Conservation (phyloP, 2,888 invertebrate genomes). For the Scaptomyza reducta region DNA sequence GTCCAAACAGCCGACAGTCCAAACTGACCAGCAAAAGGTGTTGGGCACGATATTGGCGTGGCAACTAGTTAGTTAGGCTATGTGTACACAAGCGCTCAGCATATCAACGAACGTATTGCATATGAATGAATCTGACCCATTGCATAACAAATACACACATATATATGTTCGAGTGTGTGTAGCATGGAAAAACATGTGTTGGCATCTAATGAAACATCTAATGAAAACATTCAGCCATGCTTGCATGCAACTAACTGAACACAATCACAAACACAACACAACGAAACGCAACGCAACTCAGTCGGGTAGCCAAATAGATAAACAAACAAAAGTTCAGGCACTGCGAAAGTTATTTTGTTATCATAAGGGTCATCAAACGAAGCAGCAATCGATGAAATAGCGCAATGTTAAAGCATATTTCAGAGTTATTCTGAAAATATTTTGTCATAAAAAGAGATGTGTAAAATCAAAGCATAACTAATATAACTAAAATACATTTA, state of each 20-base stretch:
- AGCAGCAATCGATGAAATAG: not conserved
- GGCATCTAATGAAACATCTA: slow-evolving; percentile 63
- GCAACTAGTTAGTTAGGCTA: slow-evolving; percentile 27
- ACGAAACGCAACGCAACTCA: slow-evolving; percentile 21
- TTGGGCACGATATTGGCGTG: slow-evolving; percentile 7
- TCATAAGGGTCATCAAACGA: slow-evolving; percentile 50
- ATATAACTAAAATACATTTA: too few species aligned
- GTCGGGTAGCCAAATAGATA: slow-evolving; percentile 44
- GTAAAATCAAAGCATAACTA: too few species aligned
- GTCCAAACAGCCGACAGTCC: not conserved
- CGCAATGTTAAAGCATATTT: slow-evolving; percentile 17
- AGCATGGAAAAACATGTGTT: slow-evolving; percentile 38
- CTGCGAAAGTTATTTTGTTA: slow-evolving; percentile 67
- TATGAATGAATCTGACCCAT: slow-evolving; percentile 32
- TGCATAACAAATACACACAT: not conserved
- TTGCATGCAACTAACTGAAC: slow-evolving; percentile 16
- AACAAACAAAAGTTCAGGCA: slow-evolving; percentile 59
- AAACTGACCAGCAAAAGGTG: slow-evolving; percentile 20
- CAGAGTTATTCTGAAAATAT: slow-evolving; percentile 6
- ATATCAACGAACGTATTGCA: slow-evolving; percentile 9
- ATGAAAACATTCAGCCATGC: slow-evolving; percentile 62
- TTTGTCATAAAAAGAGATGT: too few species aligned
- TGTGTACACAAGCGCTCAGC: slow-evolving; percentile 22
- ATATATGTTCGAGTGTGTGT: slow-evolving; percentile 3
- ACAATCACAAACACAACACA: slow-evolving; percentile 33